Percentiles rank a stretch among this genome's conserved stretches.
phyloP scores from a whole-genome alignment of 2,113 vertebrate species.

The Odocoileus hemionus region DNA sequence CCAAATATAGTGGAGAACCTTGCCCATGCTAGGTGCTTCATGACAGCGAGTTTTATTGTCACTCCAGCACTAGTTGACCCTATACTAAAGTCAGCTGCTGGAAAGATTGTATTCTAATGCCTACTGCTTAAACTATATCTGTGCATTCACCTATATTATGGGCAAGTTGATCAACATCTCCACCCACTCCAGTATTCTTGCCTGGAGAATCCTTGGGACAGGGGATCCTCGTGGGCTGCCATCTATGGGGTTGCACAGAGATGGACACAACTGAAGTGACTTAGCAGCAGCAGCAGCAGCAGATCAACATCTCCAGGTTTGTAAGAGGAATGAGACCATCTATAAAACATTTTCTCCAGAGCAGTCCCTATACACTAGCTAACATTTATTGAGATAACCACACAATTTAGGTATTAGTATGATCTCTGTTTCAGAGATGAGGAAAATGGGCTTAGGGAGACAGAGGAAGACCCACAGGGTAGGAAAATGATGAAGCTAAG shows the following conservation, averaged over 20 bases:
- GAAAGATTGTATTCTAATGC: neutral
- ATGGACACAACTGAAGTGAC: too few relatives aligned
- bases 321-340: neutral
- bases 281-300: too few relatives aligned
- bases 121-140: neutral
- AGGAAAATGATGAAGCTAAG: neutral
- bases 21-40: neutral
- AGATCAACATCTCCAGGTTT: neutral
- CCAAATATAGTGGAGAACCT: neutral
- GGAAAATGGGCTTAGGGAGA: neutral
- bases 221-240: too few relatives aligned
- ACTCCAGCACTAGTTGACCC: neutral
- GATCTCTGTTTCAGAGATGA: neutral
- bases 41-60: neutral
- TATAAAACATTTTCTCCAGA: neutral
- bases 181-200: too few relatives aligned
- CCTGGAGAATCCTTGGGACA: too few relatives aligned
- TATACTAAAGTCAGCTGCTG: neutral
- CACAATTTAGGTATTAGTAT: too few relatives aligned
- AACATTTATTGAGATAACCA: neutral
- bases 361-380: neutral
- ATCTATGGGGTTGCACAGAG: too few relatives aligned
- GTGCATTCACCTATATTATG: neutral
- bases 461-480: neutral
- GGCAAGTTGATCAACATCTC: neutral